Conservation (phyloP, 92 coral and sea anemone species). For the Phenganax marumi region DNA sequence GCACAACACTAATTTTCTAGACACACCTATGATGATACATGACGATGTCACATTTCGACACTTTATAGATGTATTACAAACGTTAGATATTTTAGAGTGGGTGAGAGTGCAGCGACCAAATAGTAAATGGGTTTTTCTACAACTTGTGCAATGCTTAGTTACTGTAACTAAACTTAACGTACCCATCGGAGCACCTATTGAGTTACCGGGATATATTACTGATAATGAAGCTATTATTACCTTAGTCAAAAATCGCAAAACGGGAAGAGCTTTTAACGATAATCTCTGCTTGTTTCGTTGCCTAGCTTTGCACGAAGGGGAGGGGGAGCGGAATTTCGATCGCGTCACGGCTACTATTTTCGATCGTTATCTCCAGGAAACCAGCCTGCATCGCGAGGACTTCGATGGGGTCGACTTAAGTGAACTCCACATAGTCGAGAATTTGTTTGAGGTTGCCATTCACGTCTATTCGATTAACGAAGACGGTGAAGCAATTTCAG, state of each 20-base stretch:
- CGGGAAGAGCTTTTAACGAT: neutral
- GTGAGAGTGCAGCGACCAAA: neutral
- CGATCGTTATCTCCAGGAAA: neutral
- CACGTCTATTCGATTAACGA: neutral
- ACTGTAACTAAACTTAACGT: conserved; percentile 4
- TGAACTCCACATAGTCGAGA: neutral
- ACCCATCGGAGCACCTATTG: neutral
- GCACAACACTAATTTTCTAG: neutral
- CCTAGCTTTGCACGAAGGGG: conserved; percentile 7
- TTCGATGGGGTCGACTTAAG: conserved; percentile 16
- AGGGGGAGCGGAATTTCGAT: neutral
- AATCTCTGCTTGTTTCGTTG: conserved; percentile 5
- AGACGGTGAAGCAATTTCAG: neutral
- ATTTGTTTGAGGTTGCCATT: neutral
- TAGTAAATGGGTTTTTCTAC: neutral
- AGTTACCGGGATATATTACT: neutral
- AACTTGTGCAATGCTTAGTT: neutral
- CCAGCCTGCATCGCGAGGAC: conserved; percentile 19
- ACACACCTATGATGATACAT: conserved; percentile 11
- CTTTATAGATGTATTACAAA: neutral
- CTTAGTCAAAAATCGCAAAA: neutral
- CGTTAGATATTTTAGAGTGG: neutral
- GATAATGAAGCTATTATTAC: neutral
- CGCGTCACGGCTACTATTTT: neutral
- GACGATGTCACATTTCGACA: neutral